Conservation (phyloP, 2,797 vertebrate genomes). For the Coendou prehensilis region DNA sequence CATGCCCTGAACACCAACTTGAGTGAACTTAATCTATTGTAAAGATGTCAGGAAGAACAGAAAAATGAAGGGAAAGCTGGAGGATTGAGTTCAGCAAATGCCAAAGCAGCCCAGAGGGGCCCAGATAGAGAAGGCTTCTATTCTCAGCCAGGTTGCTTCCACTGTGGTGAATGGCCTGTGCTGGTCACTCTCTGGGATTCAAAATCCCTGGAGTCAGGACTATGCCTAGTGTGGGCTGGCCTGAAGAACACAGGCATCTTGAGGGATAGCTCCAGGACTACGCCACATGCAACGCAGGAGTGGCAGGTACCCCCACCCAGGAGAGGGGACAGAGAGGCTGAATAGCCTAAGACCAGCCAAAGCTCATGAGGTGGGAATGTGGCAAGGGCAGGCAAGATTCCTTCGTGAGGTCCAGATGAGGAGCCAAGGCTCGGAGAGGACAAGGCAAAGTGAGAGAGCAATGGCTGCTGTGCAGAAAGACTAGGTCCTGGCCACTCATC, state of each 20-base stretch:
- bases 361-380: accelerated
- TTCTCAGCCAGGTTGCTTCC: not conserved
- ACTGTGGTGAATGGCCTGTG: too few relatives aligned
- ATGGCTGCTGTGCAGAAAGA: not conserved
- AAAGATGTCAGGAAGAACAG: not conserved
- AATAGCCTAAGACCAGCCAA: not conserved
- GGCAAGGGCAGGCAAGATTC: not conserved
- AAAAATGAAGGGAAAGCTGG: not conserved
- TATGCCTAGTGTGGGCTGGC: not conserved
- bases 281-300: not conserved
- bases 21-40: not conserved
- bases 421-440: not conserved
- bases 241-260: not conserved
- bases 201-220: not conserved
- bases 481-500: not conserved
- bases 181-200: not conserved
- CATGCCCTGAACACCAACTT: not conserved
- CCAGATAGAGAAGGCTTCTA: not conserved
- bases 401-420: not conserved
- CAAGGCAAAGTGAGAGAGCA: not conserved
- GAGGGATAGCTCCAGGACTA: not conserved
- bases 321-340: not conserved
- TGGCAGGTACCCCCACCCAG: not conserved
- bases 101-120: not conserved
- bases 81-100: not conserved